Percentiles rank a stretch among this genome's conserved stretches.
Conservation (phyloP, 2,888 invertebrate species). For the Spilarctia lutea region DNA sequence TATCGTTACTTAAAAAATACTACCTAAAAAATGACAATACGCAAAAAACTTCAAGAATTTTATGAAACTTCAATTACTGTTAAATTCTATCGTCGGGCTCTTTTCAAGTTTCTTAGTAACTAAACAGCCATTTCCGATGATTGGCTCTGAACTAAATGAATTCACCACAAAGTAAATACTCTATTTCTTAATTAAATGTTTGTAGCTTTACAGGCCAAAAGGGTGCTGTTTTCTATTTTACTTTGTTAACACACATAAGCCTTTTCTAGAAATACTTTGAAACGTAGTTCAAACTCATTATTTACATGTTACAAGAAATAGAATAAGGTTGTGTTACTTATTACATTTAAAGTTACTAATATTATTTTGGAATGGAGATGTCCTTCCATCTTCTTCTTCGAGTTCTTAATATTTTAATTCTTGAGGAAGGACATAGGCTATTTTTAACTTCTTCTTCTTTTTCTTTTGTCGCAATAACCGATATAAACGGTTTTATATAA, state of each 20-base stretch:
- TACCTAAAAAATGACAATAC: not conserved
- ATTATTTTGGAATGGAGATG: no score
- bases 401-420: no score
- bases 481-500: no score
- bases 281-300: not conserved
- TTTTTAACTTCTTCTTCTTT: no score
- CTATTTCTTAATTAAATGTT: slow-evolving; percentile 19
- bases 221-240: not conserved
- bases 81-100: not conserved
- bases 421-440: no score
- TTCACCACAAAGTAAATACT: slow-evolving; percentile 7
- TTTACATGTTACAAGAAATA: not conserved
- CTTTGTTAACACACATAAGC: not conserved
- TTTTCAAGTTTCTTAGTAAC: slow-evolving; percentile 14
- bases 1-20: not conserved
- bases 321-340: not conserved
- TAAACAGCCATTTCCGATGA: slow-evolving; percentile 19
- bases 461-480: no score
- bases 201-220: not conserved
- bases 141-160: slow-evolving; percentile 18
- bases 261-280: not conserved
- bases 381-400: no score
- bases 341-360: not conserved
- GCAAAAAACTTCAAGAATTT: not conserved
- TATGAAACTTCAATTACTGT: not conserved